These are phyloP conservation scores for Tortricodes alternella DNA, from an alignment of 2,888 invertebrate species.

Conservation along the genomic window DNA sequence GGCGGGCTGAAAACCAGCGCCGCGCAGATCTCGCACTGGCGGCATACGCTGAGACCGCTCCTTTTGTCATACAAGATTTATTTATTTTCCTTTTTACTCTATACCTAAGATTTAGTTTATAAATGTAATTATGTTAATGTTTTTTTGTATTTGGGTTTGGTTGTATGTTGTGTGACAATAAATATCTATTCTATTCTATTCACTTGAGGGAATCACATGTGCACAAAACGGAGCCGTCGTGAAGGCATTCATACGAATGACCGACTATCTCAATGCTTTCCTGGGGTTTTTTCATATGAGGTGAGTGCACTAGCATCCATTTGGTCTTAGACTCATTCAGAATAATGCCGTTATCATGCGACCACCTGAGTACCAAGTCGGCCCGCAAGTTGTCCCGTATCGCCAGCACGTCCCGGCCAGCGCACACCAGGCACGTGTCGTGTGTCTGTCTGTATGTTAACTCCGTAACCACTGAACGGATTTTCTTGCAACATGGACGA, in stretches of 20 bases:
- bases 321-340: not conserved
- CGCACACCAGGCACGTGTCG: not conserved
- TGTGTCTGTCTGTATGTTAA: too few relatives aligned
- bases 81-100: too few relatives aligned
- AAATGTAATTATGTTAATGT: too few relatives aligned
- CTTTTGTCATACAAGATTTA: too few relatives aligned
- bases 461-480: too few relatives aligned
- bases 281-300: not conserved
- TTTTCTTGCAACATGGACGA: too few relatives aligned
- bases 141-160: too few relatives aligned
- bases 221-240: not conserved
- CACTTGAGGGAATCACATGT: not conserved
- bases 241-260: not conserved
- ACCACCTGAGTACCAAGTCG: not conserved
- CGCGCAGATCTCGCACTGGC: too few relatives aligned
- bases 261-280: not conserved
- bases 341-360: not conserved
- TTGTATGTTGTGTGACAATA: too few relatives aligned
- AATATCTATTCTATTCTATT: not conserved
- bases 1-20: too few relatives aligned
- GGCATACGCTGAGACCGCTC: too few relatives aligned
- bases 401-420: not conserved
- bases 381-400: not conserved
- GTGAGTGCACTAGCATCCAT: not conserved
- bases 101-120: too few relatives aligned